These are phyloP conservation scores for Microtus pennsylvanicus DNA, from an alignment of 2,113 vertebrate species.

Conservation along the genomic window DNA sequence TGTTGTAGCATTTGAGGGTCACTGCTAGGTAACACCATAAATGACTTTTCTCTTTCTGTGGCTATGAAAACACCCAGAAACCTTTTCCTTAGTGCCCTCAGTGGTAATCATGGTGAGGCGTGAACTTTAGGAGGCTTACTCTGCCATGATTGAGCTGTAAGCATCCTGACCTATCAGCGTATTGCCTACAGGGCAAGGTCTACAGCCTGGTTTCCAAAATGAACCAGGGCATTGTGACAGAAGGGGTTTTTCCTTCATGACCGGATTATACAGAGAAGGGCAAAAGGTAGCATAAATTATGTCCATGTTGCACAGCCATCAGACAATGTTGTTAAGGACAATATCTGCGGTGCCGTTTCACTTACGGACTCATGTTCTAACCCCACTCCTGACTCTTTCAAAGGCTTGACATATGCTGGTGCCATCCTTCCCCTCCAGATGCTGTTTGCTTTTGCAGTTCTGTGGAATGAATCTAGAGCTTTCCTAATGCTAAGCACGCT, in stretches of 20 bases:
- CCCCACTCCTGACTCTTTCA: constrained; percentile 3
- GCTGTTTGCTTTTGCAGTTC: not conserved
- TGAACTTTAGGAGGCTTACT: not conserved
- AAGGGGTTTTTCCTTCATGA: not conserved
- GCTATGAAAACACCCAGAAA: not conserved
- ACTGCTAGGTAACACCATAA: not conserved
- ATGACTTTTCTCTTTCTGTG: not conserved
- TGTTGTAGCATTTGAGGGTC: not conserved
- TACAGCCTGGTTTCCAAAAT: not conserved
- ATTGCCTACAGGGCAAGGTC: not conserved
- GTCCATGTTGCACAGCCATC: not conserved
- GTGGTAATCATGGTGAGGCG: not conserved
- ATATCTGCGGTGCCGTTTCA: not conserved
- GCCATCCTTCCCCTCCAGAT: not conserved
- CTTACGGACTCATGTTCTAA: not conserved
- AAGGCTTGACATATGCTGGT: not conserved
- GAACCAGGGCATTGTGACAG: not conserved
- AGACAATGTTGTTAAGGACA: not conserved
- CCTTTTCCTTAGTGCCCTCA: not conserved
- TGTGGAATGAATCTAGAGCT: not conserved
- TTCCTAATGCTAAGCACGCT: not conserved
- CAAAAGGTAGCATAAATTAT: not conserved
- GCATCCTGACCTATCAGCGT: not conserved
- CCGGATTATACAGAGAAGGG: not conserved
- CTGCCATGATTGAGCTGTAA: not conserved